phyloP scores from a whole-genome alignment of 2,888 invertebrate genomes.

The Spisula solida region DNA sequence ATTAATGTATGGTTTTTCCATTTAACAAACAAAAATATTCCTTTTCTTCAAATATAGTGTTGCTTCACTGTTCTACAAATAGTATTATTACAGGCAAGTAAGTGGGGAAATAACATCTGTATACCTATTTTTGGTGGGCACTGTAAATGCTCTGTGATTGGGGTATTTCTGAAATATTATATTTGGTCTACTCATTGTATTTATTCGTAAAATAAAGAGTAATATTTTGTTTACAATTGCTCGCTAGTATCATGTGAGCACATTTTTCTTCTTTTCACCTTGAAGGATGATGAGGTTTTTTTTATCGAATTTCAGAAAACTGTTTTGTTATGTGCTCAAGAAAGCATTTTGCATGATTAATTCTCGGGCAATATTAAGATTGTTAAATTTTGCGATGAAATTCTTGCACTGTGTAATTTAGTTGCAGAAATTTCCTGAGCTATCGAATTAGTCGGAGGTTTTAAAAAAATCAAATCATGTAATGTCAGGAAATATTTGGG shows the following conservation, averaged over 20 bases:
- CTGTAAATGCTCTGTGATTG: too few species aligned
- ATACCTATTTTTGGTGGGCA: too few species aligned
- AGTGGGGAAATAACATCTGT: too few species aligned
- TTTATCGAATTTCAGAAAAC: conserved; percentile 11
- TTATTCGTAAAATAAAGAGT: background rate
- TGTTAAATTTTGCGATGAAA: conserved; percentile 21
- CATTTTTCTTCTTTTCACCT: background rate
- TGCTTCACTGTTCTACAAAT: too few species aligned
- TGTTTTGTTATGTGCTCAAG: conserved; percentile 13
- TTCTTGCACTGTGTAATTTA: conserved; percentile 10
- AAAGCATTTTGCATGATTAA: conserved; percentile 24
- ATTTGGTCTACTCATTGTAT: background rate
- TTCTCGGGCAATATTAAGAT: conserved; percentile 17
- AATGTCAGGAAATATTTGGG: background rate
- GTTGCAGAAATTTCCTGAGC: conserved; percentile 5
- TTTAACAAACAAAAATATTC: too few species aligned
- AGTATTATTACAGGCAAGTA: too few species aligned
- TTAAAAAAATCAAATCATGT: conserved; percentile 14
- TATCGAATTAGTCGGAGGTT: background rate
- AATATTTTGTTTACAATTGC: background rate
- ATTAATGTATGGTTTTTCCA: too few species aligned
- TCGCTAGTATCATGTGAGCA: background rate
- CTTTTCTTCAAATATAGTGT: too few species aligned
- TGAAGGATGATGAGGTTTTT: background rate
- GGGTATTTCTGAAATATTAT: too few species aligned